Evolutionary conservation across 2,113 vertebrate genomes (phyloP).

Genomic region (Indicator indicator): DNA sequence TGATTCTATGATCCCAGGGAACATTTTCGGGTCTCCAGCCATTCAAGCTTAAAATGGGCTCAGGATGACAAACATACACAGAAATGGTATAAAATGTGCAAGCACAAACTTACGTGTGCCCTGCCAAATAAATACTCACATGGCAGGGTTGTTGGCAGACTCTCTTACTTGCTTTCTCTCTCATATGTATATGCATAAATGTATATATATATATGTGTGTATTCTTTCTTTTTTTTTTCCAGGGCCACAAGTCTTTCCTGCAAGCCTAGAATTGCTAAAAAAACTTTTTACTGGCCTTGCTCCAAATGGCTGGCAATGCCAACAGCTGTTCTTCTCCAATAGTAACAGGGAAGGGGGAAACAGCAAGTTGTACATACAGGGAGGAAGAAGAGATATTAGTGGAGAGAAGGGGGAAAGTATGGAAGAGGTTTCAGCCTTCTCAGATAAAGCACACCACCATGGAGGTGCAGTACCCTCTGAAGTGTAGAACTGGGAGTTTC

Average conservation of each 20-base stretch:
- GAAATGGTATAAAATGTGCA: background rate
- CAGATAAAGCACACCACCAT: background rate
- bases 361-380: fast-evolving
- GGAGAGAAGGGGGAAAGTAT: background rate
- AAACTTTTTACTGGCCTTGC: background rate
- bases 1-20: background rate
- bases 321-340: background rate
- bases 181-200: slow-evolving; percentile 20
- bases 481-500: no score
- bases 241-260: background rate
- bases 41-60: background rate
- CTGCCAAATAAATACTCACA: background rate
- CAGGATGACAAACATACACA: background rate
- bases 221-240: background rate
- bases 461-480: no score
- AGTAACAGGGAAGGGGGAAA: background rate
- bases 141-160: background rate
- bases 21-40: fast-evolving
- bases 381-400: background rate
- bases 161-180: background rate
- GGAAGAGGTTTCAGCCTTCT: background rate
- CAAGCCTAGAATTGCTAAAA: slow-evolving; percentile 24
- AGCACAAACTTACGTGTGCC: background rate
- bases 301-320: background rate
- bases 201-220: background rate